Base-by-base conservation (phyloP, 2,888 invertebrate species). In the Drosophila subquinaria region DNA sequence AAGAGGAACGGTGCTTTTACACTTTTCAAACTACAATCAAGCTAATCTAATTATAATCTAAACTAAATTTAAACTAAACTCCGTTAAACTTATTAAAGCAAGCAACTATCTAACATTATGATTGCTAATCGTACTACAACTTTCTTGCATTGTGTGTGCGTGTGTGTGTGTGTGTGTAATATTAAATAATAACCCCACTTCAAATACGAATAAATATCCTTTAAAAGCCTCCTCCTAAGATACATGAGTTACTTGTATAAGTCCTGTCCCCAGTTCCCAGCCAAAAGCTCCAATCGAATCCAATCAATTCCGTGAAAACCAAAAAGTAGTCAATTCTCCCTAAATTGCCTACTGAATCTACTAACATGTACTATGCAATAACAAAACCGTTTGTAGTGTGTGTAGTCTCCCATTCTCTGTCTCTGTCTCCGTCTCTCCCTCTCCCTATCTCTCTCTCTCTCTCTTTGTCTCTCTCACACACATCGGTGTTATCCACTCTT, bases 1-100 rank as follows among this genome's bases (percentile, higher is more conserved):
- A 97, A 97, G 96, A 97, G 97, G 97, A 96, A 94, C 94, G 94
- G 89, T 91, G 87, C 87, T 79, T 82, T 82, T 83, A 76, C 59
- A 82, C 71, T 77, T 73, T 47, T 67, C 36, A 53, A 50, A 67
- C 68, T 78, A 60, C 74, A 73, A 62, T 48, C 64, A 69, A 38
- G 66, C 57, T 52, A 48, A 56, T 48, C 51, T 73, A 56, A 27
- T 5, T 1, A 52, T 52, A 40, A 56, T 48, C 55, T 73, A 52
- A 27, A 27, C 5, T 27, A 27, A 27, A 63, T 51, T 42, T 53
- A 48, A 59, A 40, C 64, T 59, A 23, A 59, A 53, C 48, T 45
- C 23, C 47, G 35, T 15, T 15, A 8, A 62, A 62, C 56, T 50
- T 53, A 66, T 56, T 15, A 56, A 61, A 73, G 72, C 78, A 73